Conservation (phyloP, 2,888 invertebrate species). For the Ditula angustiorana region DNA sequence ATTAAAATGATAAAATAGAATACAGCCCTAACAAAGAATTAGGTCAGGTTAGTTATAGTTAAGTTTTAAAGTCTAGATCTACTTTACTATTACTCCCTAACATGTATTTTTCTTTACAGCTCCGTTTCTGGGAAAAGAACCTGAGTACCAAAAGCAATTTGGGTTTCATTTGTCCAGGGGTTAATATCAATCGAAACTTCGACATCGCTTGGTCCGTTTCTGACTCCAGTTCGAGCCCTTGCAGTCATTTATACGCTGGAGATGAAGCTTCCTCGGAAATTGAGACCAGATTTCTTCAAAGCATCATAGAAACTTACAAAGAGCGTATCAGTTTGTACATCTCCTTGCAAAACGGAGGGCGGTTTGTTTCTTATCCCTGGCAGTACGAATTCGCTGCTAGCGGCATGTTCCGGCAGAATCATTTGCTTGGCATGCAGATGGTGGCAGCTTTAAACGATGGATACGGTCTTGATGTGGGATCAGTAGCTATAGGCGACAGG, state of each 20-base stretch:
- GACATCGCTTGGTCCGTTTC: constrained; percentile 88
- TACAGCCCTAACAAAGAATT: too few relatives aligned
- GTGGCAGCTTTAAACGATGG: constrained; percentile 53
- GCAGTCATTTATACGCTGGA: constrained; percentile 88
- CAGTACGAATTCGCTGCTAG: constrained; percentile 83
- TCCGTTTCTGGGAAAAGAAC: constrained; percentile 89
- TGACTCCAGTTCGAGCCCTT: constrained; percentile 85
- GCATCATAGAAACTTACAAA: constrained; percentile 80
- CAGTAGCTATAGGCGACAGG: constrained; percentile 62
- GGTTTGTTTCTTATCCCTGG: constrained; percentile 89
- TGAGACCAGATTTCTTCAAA: constrained; percentile 85
- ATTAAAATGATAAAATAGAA: too few relatives aligned
- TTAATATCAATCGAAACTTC: constrained; percentile 92
- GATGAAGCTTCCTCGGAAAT: constrained; percentile 87
- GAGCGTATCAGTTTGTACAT: constrained; percentile 86
- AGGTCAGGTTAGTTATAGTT: too few relatives aligned
- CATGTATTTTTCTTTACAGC: constrained; percentile 73
- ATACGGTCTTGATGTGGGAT: constrained; percentile 62
- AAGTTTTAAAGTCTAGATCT: too few relatives aligned
- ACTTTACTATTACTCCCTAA: too few relatives aligned
- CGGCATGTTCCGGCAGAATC: constrained; percentile 68
- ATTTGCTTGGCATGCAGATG: constrained; percentile 64
- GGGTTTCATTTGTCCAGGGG: constrained; percentile 86
- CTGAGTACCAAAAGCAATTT: constrained; percentile 72
- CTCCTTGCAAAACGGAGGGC: constrained; percentile 91